Conservation (phyloP, 2,888 invertebrate species). For the Agapostemon virescens region DNA sequence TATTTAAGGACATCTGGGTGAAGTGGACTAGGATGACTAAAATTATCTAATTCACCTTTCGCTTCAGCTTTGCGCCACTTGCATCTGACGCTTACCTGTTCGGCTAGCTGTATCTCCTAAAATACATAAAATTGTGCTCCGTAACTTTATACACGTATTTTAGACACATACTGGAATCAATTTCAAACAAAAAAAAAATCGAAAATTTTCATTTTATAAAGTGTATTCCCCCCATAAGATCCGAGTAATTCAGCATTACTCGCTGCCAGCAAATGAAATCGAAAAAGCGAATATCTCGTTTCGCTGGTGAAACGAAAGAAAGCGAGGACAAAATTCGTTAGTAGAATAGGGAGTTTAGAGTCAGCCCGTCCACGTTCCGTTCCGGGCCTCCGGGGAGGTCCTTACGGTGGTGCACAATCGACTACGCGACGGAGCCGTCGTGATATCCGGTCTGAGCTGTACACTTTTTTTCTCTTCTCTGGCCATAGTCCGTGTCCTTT, state of each 20-base stretch:
- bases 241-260: background rate
- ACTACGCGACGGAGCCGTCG: background rate
- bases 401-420: slow-evolving; percentile 2
- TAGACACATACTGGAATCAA: too few relatives aligned
- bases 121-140: too few relatives aligned
- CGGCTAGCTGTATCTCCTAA: too few relatives aligned
- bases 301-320: background rate
- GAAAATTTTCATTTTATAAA: too few relatives aligned
- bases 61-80: too few relatives aligned
- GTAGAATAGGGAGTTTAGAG: slow-evolving; percentile 1
- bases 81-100: too few relatives aligned
- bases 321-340: background rate
- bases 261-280: background rate
- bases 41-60: too few relatives aligned
- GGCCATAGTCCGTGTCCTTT: background rate
- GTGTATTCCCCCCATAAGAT: too few relatives aligned
- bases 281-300: background rate
- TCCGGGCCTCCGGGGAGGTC: background rate
- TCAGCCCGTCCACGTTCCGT: background rate
- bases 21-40: too few relatives aligned
- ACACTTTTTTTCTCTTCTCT: slow-evolving; percentile 9
- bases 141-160: too few relatives aligned
- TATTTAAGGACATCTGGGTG: too few relatives aligned
- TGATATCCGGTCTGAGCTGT: slow-evolving; percentile 14
- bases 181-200: too few relatives aligned